These are phyloP conservation scores for Labrus mixtus DNA, from an alignment of 2,113 vertebrate genomes.

Conservation along the genomic window DNA sequence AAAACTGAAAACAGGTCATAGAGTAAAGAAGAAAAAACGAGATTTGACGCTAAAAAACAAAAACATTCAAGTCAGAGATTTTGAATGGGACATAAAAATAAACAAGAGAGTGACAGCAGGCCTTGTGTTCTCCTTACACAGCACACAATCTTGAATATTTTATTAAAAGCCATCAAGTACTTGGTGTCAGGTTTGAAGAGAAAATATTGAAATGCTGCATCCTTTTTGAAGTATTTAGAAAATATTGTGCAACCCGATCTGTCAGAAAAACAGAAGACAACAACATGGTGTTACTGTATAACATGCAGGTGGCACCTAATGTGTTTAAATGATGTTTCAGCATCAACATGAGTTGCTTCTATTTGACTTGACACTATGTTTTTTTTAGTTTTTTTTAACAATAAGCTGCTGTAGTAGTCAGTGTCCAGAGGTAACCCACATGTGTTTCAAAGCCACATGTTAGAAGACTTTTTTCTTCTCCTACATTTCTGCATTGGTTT, in stretches of 20 bases:
- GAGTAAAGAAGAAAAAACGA: background rate
- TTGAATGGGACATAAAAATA: background rate
- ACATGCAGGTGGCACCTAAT: no score
- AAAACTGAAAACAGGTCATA: background rate
- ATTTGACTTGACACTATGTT: no score
- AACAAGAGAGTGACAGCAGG: background rate
- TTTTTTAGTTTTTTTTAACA: no score
- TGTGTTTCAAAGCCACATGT: no score
- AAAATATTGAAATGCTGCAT: conserved; percentile 1
- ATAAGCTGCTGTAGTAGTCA: no score
- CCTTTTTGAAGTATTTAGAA: background rate
- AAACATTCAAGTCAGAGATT: background rate
- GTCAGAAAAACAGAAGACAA: background rate
- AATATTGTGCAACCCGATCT: background rate
- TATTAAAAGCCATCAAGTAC: background rate
- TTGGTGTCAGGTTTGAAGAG: background rate
- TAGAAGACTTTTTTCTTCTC: no score
- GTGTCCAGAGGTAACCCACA: no score
- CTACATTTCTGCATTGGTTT: no score
- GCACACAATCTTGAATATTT: background rate
- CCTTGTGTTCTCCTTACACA: no score
- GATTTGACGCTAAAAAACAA: background rate
- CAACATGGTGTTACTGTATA: background rate
- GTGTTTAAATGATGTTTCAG: no score
- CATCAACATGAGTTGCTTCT: no score